Evolutionary conservation across 2,113 vertebrate genomes (phyloP), one percentile per base, ranked within the genome.

Genomic region (Martes martes): DNA sequence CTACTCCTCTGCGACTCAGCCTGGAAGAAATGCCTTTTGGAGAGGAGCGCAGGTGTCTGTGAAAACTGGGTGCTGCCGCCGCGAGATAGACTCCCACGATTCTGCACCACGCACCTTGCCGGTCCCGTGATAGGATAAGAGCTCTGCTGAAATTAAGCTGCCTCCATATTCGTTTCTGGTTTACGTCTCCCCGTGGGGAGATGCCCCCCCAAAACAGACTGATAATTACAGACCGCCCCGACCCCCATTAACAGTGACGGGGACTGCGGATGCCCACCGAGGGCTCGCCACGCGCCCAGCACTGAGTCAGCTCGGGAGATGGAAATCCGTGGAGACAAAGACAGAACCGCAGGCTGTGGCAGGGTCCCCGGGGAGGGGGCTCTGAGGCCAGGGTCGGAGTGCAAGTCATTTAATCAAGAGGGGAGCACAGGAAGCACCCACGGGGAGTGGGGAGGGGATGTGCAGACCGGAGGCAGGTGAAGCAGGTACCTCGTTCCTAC

Each of bases 61-160:
- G 0, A 0, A 31, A 9, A 8, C 1, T 1, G n/a, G 6, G 10
- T 7, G 24, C 84, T 14, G 57, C 7, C 23, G 18, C 28, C 69
- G 0, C 0, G 5, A 28, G 57, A 45, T 6, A n/a, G 31, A 36
- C 1, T 16, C 45, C 28, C 28, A 1, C 33, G 10, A 15, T 61
- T 71, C 39, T 24, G 28, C 1, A 1, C 28, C 84, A 4, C 0
- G 0, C 0, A 19, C 10, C 26, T 23, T 4, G 1, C 13, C 10
- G 39, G 45, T 3, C 52, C 1, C 19, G 42, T 2, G 39, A 63
- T 0, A 36, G 57, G 19, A 15, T n/a, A 28, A 65, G 78, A 23
- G 57, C 6, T 16, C 15, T 14, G 11, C 78, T 36, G 7, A 36
- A 45, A 23, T 23, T 16, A 11, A 78, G 67, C 47, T 5, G 15